phyloP scores from a whole-genome alignment of 1,140 invertebrate species.

The Procambarus virginalis region DNA sequence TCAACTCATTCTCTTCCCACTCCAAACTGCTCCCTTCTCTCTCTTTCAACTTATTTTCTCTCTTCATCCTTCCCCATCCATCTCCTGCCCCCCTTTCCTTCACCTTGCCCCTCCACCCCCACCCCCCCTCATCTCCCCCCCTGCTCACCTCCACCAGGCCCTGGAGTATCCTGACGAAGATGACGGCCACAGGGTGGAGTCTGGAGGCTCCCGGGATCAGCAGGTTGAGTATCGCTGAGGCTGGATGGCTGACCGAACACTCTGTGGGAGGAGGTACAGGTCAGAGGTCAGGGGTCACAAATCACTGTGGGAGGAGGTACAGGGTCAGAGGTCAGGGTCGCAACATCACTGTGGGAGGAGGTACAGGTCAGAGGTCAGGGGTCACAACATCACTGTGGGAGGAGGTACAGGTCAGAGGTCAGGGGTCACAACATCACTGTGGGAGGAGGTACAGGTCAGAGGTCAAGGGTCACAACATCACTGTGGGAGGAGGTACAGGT shows the following conservation, averaged over 20 bases:
- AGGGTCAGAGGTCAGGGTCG: no score
- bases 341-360: no score
- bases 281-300: no score
- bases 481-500: no score
- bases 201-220: conserved; percentile 92
- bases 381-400: no score
- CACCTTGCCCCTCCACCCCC: no score
- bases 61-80: not conserved
- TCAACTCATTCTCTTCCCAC: not conserved
- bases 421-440: no score
- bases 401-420: no score
- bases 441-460: no score
- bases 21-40: not conserved
- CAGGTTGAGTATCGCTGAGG: conserved; percentile 94
- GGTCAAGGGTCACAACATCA: no score
- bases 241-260: conserved; percentile 98
- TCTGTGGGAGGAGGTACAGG: conserved; percentile 72
- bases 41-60: not conserved
- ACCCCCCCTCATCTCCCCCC: not conserved
- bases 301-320: no score
- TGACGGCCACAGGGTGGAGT: conserved; percentile 87
- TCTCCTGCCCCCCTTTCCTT: not conserved
- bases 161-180: conserved; percentile 92
- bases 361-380: no score
- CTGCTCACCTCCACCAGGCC: conserved; percentile 94